A percentile compares a stretch with the other conserved stretches of the same genome.
These are phyloP conservation scores for Origma solitaria DNA, from an alignment of 2,113 vertebrate genomes.

Conservation along the genomic window DNA sequence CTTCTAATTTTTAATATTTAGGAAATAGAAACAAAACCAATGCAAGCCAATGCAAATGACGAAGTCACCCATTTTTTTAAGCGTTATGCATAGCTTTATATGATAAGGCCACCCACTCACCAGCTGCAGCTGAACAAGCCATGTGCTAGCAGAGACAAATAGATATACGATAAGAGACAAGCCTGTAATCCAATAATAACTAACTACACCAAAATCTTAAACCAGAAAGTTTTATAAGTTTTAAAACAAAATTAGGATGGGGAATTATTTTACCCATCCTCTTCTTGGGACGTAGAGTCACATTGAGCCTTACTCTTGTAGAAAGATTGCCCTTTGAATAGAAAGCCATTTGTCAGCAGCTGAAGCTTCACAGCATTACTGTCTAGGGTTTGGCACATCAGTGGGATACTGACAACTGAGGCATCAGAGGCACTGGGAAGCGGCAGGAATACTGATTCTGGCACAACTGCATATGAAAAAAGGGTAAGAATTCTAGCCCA, in stretches of 20 bases:
- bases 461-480: background rate
- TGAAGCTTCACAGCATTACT: background rate
- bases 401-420: background rate
- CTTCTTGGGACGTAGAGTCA: background rate
- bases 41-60: background rate
- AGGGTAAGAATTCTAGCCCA: background rate
- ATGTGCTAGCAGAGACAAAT: conserved; percentile 23
- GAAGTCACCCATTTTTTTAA: background rate
- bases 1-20: background rate
- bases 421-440: background rate
- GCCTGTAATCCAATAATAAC: background rate
- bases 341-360: background rate
- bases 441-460: conserved; percentile 12
- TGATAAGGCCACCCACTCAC: conserved; percentile 40
- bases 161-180: background rate
- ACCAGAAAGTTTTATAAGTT: background rate
- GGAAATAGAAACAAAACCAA: background rate
- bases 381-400: background rate
- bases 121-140: conserved; percentile 40
- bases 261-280: background rate
- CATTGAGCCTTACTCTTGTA: background rate
- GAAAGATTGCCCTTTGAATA: background rate
- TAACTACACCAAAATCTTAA: background rate
- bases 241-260: background rate
- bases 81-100: background rate